phyloP scores from a whole-genome alignment of 2,797 vertebrate genomes.

The Sebastolobus alascanus region DNA sequence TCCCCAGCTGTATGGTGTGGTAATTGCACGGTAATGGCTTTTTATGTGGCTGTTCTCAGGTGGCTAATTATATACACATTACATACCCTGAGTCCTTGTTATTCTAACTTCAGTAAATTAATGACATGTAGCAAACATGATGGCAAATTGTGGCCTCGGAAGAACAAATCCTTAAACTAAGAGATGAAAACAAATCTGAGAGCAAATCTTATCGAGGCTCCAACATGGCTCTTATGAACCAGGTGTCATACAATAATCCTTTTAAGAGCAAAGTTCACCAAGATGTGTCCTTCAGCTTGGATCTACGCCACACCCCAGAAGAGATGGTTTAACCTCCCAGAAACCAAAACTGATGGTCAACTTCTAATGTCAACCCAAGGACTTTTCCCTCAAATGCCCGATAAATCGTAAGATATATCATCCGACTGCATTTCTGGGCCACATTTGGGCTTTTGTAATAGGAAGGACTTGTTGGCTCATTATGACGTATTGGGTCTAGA shows the following conservation, averaged over 20 bases:
- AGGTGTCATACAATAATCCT: slow-evolving; percentile 25
- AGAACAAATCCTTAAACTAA: slow-evolving; percentile 69
- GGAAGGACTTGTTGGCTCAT: slow-evolving; percentile 39
- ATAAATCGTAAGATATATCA: neutral
- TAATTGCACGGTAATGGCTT: slow-evolving; percentile 89
- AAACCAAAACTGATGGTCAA: slow-evolving; percentile 8
- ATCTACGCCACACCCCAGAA: neutral
- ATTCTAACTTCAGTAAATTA: slow-evolving; percentile 86
- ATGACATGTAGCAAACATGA: slow-evolving; percentile 81
- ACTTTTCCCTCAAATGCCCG: neutral
- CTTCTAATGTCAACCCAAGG: neutral
- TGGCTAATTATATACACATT: slow-evolving; percentile 89
- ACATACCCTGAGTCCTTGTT: slow-evolving; percentile 85
- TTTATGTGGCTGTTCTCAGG: slow-evolving; percentile 88
- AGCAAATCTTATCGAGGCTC: neutral
- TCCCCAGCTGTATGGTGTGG: slow-evolving; percentile 81
- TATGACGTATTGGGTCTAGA: slow-evolving; percentile 53
- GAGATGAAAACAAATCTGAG: slow-evolving; percentile 49
- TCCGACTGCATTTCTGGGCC: slow-evolving; percentile 13
- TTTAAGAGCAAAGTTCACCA: neutral
- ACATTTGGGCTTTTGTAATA: slow-evolving; percentile 22
- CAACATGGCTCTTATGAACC: slow-evolving; percentile 27
- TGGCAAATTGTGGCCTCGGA: slow-evolving; percentile 68
- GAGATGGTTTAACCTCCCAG: neutral
- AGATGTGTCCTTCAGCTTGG: neutral